Conservation (phyloP, 2,888 invertebrate genomes). For the Spicauda simplicius region DNA sequence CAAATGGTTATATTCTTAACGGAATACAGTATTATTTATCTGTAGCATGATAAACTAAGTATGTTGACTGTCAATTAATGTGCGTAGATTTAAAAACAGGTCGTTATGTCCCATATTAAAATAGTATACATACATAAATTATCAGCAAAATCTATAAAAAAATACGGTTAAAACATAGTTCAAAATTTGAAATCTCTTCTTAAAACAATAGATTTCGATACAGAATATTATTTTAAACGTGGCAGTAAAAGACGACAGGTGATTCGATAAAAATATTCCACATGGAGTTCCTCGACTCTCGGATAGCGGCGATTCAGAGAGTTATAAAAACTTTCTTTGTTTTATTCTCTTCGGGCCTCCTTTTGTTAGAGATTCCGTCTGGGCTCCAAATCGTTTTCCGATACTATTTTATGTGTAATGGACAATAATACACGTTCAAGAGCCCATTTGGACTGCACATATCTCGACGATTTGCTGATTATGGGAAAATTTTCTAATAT, state of each 20-base stretch:
- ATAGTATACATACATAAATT: no score
- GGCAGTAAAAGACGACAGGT: slow-evolving; percentile 31
- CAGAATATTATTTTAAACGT: slow-evolving; percentile 27
- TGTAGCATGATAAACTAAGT: no score
- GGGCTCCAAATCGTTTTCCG: slow-evolving; percentile 77
- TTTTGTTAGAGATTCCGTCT: slow-evolving; percentile 57
- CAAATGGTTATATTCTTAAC: no score
- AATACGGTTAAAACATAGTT: neutral
- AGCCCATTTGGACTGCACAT: slow-evolving; percentile 50
- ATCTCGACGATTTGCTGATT: slow-evolving; percentile 44
- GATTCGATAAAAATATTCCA: slow-evolving; percentile 37
- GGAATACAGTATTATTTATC: no score
- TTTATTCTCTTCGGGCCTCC: slow-evolving; percentile 58
- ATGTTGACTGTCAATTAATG: no score
- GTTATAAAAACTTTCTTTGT: slow-evolving; percentile 78
- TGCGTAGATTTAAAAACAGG: no score
- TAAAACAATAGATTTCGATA: slow-evolving; percentile 19
- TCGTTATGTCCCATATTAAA: no score
- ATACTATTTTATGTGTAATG: slow-evolving; percentile 76
- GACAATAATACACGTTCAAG: slow-evolving; percentile 69
- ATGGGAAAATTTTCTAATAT: slow-evolving; percentile 40
- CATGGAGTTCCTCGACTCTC: slow-evolving; percentile 30
- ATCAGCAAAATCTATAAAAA: neutral
- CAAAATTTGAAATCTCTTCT: neutral
- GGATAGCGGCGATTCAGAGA: slow-evolving; percentile 60